Percentiles rank a stretch among this genome's conserved stretches.
phyloP scores from a whole-genome alignment of 2,888 invertebrate species.

The Volucella zonaria region DNA sequence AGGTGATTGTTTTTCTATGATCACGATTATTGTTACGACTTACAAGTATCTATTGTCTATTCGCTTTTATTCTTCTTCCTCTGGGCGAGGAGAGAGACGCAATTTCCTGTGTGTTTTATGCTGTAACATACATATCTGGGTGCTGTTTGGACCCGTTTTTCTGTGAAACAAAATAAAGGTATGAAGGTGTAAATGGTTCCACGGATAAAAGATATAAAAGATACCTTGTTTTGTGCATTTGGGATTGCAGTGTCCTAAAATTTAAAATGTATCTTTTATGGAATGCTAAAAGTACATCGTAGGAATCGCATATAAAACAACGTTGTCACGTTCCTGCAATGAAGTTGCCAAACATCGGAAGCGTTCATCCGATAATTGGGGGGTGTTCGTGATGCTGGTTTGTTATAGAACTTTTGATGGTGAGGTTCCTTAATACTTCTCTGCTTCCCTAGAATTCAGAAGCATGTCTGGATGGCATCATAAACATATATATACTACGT shows the following conservation, averaged over 20 bases:
- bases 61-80: slow-evolving; percentile 22
- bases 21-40: slow-evolving; percentile 60
- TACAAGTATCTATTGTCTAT: slow-evolving; percentile 3
- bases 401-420: too few species aligned
- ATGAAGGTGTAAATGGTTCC: background rate
- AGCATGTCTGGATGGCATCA: too few species aligned
- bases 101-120: background rate
- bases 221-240: background rate
- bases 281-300: background rate
- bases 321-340: slow-evolving; percentile 14
- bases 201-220: slow-evolving; percentile 20
- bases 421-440: too few species aligned
- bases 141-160: background rate
- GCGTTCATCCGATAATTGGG: background rate
- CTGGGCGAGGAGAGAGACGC: background rate
- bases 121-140: background rate
- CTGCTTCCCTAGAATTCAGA: too few species aligned
- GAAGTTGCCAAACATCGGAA: background rate
- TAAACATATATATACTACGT: too few species aligned
- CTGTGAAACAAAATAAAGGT: background rate
- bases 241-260: background rate
- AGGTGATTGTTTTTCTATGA: slow-evolving; percentile 63
- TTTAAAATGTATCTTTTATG: slow-evolving; percentile 5
- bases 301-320: background rate
- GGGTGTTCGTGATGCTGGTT: background rate